Base-by-base conservation (phyloP, 2,888 invertebrate species). In the Acheta domesticus region DNA sequence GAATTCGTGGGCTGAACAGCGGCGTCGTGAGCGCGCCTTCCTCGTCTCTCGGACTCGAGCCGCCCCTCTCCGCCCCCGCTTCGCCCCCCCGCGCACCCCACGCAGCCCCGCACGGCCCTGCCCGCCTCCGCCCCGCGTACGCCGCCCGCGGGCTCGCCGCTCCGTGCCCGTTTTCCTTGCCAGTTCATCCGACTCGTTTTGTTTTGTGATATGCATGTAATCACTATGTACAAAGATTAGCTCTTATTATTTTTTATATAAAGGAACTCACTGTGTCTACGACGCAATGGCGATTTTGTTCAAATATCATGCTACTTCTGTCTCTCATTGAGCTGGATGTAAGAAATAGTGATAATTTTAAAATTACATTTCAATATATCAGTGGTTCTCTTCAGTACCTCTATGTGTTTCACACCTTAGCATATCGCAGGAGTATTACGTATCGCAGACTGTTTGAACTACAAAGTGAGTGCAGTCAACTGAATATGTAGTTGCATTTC, bases 1-100 rank as follows among this genome's bases (percentile, higher is more conserved):
- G 62, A 62, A 62, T 62, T n/a, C 62, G n/a, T 62, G 62, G n/a
- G 62, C n/a, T 62, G 62, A 62, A 62, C 62, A 62, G 62, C 62
- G 62, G 62, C n/a, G 62, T n/a, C 62, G 62, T 62, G 62, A 62
- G 62, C 62, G 62, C 62, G n/a, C n/a, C 62, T 62, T n/a, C 62
- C 62, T 62, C 62, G 16, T 62, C n/a, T n/a, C 4, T 19, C 62
- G 36, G 62, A 19, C n/a, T 14, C n/a, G 62, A 14, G 14, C 62
- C 16, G 5, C 62, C 62, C 11, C 62, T 36, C 36, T 8, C 36
- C 62, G 36, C n/a, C 62, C 16, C 14, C 62, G 11, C n/a, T 62
- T 4, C n/a, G 62, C 62, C n/a, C 62, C 16, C 62, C 5, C 62
- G 14, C 62, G 12, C n/a, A 2, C 36, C 62, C 62, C 14, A 8